Percentiles rank a stretch among this genome's conserved stretches.
Evolutionary conservation across 2,797 vertebrate species (phyloP).

Genomic region (Hyperoplus immaculatus): DNA sequence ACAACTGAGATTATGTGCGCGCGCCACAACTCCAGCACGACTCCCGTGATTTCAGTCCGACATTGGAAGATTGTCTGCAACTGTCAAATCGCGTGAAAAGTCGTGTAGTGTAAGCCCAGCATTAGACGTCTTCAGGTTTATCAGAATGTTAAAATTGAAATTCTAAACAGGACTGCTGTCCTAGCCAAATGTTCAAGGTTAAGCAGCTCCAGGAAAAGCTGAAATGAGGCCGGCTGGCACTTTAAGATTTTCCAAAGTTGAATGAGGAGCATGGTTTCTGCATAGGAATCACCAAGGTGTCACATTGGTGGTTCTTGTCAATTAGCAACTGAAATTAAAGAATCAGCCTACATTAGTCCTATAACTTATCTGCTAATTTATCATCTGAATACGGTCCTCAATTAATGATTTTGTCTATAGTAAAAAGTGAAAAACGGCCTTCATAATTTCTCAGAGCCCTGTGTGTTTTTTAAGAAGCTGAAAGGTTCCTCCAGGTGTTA

Average conservation of each 20-base stretch:
- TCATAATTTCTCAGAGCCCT: neutral
- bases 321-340: neutral
- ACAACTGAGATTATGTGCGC: no score
- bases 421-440: no score
- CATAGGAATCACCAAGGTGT: neutral
- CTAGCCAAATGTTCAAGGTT: conserved; percentile 40
- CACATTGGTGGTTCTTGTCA: conserved; percentile 1
- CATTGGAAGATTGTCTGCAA: no score
- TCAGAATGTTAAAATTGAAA: conserved; percentile 36
- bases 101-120: no score
- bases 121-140: conserved; percentile 7
- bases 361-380: neutral
- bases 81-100: no score
- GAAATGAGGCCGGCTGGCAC: neutral
- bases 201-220: conserved; percentile 15
- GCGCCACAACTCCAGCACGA: no score
- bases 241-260: conserved; percentile 16
- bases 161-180: conserved; percentile 16
- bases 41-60: no score
- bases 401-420: neutral
- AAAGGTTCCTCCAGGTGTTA: neutral
- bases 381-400: neutral
- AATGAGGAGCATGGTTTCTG: neutral
- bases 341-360: neutral
- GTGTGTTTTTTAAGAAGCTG: neutral